Percentiles rank a stretch among this genome's conserved stretches.
These are phyloP conservation scores for Calidris pugnax DNA, from an alignment of 2,113 vertebrate species.

Conservation along the genomic window DNA sequence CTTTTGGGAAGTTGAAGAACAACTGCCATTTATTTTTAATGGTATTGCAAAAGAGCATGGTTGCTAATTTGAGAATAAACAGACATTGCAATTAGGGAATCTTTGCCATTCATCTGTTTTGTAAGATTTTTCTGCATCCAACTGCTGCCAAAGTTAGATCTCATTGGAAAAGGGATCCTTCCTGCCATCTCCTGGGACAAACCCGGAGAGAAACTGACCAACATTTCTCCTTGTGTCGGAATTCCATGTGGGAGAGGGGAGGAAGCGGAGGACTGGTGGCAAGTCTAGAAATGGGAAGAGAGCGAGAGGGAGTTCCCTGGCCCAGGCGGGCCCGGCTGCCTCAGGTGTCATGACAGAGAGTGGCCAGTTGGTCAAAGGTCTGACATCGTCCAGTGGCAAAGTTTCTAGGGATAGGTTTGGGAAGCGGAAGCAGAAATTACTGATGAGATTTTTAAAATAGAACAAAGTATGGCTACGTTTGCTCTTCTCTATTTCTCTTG, in stretches of 20 bases:
- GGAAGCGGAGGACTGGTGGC: conserved; percentile 60
- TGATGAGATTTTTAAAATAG: conserved; percentile 37
- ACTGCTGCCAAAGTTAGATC: conserved; percentile 14
- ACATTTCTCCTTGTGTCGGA: conserved; percentile 71
- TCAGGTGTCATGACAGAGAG: conserved; percentile 75
- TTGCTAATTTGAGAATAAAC: conserved; percentile 21
- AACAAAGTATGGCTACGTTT: conserved; percentile 42
- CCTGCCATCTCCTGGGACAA: background rate
- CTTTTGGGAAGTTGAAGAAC: background rate
- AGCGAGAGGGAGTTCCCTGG: conserved; percentile 73
- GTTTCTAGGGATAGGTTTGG: conserved; percentile 66
- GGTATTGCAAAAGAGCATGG: background rate
- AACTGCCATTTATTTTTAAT: conserved; percentile 27
- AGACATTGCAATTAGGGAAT: background rate
- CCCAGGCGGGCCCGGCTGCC: conserved; percentile 65
- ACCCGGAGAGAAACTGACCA: conserved; percentile 70
- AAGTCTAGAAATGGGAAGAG: conserved; percentile 69
- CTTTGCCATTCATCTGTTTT: conserved; percentile 57
- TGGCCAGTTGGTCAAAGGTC: conserved; percentile 79
- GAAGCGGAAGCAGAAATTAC: conserved; percentile 69
- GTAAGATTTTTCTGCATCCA: conserved; percentile 27
- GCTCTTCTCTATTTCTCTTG: conserved; percentile 35
- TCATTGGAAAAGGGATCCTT: background rate
- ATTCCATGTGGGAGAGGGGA: conserved; percentile 62
- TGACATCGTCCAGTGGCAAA: conserved; percentile 72